Percentiles rank a stretch among this genome's conserved stretches.
phyloP scores from a whole-genome alignment of 2,888 invertebrate species.

The Meghimatium bilineatum region DNA sequence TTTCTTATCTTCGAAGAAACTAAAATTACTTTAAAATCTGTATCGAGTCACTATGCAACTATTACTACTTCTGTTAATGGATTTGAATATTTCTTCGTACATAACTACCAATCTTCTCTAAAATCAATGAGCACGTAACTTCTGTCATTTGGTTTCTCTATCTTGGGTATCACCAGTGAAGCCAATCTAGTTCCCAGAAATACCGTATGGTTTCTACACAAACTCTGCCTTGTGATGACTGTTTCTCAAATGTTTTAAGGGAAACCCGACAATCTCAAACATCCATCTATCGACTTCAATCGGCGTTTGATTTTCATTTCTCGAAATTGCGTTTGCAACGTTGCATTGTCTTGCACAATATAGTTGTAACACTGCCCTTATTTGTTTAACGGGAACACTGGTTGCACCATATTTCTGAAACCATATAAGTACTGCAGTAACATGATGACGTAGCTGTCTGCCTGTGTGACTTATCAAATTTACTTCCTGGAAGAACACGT shows the following conservation, averaged over 20 bases:
- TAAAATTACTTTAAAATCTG: too few species aligned
- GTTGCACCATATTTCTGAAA: not conserved
- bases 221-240: not conserved
- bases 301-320: not conserved
- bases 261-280: slow-evolving; percentile 6
- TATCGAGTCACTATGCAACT: not conserved
- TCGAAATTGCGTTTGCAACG: not conserved
- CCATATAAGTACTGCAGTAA: not conserved
- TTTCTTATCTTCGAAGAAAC: too few species aligned
- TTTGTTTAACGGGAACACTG: not conserved
- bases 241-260: not conserved
- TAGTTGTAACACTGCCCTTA: not conserved
- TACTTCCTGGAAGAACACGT: too few species aligned
- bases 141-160: not conserved
- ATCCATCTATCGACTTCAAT: not conserved
- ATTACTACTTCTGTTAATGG: not conserved
- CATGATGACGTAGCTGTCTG: not conserved
- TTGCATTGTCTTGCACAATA: not conserved
- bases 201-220: slow-evolving; percentile 9
- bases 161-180: slow-evolving; percentile 9
- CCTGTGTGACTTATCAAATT: not conserved
- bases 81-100: not conserved
- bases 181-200: slow-evolving; percentile 27
- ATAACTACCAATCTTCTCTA: not conserved
- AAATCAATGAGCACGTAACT: too few species aligned